Percentiles rank a stretch among this genome's conserved stretches.
phyloP scores from a whole-genome alignment of 92 coral and sea anemone genomes.

The Chrysogorgia sp. region DNA sequence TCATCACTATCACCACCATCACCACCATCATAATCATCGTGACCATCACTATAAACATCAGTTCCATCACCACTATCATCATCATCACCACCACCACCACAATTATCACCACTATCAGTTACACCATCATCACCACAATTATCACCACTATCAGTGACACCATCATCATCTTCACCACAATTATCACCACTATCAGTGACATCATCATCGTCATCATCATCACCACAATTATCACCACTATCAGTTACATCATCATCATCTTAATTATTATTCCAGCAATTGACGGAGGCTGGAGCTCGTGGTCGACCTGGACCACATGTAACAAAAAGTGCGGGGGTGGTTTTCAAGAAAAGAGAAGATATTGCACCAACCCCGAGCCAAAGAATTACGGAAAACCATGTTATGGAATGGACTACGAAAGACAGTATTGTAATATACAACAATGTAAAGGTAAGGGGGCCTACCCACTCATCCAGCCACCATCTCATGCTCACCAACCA shows the following conservation, averaged over 20 bases:
- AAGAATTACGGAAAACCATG: constrained; percentile 86
- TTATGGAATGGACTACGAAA: constrained; percentile 62
- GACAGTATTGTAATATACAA: constrained; percentile 73
- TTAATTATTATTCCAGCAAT: constrained; percentile 6
- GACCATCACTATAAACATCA: too few relatives aligned
- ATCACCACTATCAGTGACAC: constrained; percentile 44
- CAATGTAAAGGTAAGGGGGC: constrained; percentile 71
- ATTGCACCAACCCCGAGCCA: constrained; percentile 91
- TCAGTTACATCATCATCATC: background rate
- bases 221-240: too few relatives aligned
- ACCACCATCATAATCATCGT: too few relatives aligned
- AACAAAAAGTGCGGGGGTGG: constrained; percentile 92
- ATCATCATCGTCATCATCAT: background rate
- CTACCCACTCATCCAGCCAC: background rate
- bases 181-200: background rate
- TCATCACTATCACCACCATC: too few relatives aligned
- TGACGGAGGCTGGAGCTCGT: constrained; percentile 89
- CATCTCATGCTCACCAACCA: background rate
- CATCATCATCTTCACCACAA: too few relatives aligned
- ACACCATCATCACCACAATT: background rate
- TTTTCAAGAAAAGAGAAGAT: constrained; percentile 69
- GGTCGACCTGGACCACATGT: constrained; percentile 84
- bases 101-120: background rate
- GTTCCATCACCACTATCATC: background rate
- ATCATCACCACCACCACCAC: too few relatives aligned